Base-by-base conservation (phyloP, 1,140 invertebrate species). In the Drosophila pachea region DNA sequence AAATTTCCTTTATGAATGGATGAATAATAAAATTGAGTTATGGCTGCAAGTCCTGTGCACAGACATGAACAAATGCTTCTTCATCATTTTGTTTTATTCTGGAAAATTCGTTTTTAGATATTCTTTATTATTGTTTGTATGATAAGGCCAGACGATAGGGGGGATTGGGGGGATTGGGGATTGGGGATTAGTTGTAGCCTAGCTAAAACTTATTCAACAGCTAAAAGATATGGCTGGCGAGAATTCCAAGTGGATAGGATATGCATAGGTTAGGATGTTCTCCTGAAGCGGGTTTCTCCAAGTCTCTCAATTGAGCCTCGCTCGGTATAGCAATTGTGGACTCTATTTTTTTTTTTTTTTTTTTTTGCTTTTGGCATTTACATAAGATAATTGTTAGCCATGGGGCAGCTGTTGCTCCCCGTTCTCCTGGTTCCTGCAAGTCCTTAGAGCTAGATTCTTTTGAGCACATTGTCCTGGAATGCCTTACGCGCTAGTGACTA, bases 381-480 rank as follows among this genome's bases (percentile, higher is more conserved):
- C 78, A 82, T 82, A 82, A 82, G 78, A 82, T 75, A 74, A 54
- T 74, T 65, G 53, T 61, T 56, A 68, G 70, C 47, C 38, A 68
- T 82, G 63, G 49, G 54, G 42, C 55, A 55, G 29, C 54, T 69
- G 5, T 1, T 12, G 12, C n/a, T 31, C 7, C 29, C n/a, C 29
- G 0, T 47, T 2, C 4, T 12, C 52, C 65, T 64, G 63, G 66
- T 29, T 8, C 6, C 11, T 8, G 33, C 36, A 48, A 45, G 29
- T 36, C 64, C 47, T 47, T 68, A 52, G 60, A 58, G 53, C 40
- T 59, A 49, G 22, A 55, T 29, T 40, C 12, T 38, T 78, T 82
- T 82, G 78, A 82, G 78, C 78, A 84, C 78, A 54, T 73, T 68
- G 60, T 75, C 79, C 79, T 73, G 74, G 58, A 73, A 67, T 72